These are phyloP conservation scores for Lineus longissimus DNA, from an alignment of 1,140 invertebrate genomes.

Conservation along the genomic window DNA sequence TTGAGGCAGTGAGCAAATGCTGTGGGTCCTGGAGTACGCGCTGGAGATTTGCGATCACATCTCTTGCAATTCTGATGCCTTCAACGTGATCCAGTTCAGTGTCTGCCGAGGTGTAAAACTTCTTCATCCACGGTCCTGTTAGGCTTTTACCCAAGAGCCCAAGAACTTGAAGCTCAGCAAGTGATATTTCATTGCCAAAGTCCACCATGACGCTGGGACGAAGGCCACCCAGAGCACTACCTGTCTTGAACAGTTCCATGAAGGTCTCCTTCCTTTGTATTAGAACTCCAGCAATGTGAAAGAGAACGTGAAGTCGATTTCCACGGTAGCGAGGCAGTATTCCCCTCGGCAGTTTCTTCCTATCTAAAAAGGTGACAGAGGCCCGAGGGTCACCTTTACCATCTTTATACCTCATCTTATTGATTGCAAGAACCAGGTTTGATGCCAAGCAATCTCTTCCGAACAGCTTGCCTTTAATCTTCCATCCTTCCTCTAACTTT, in stretches of 20 bases:
- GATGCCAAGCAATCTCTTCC: constrained; percentile 10
- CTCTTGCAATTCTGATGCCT: constrained; percentile 9
- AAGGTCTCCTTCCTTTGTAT: not conserved
- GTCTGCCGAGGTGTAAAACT: constrained; percentile 17
- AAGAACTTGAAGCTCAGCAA: constrained; percentile 15
- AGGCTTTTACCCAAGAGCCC: constrained; percentile 19
- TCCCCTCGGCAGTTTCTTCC: constrained; percentile 1
- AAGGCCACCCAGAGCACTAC: not conserved
- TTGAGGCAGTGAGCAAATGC: not conserved
- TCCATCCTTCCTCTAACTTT: not conserved
- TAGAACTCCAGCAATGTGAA: constrained; percentile 14
- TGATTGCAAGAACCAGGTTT: constrained; percentile 14
- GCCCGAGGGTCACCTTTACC: constrained; percentile 20
- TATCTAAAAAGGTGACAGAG: constrained; percentile 13
- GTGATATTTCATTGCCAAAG: constrained; percentile 1
- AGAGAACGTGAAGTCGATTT: constrained; percentile 18
- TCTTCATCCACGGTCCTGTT: constrained; percentile 23
- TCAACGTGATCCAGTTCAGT: constrained; percentile 12
- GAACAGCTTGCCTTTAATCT: constrained; percentile 6
- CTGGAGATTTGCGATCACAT: not conserved
- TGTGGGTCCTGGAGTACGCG: not conserved
- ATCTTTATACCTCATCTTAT: constrained; percentile 21
- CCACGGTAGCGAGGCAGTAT: constrained; percentile 16
- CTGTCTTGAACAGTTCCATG: not conserved
- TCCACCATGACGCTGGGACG: not conserved